These are phyloP conservation scores for Temnopleurus reevesii DNA, from an alignment of 53 echinoderm and acorn worm genomes.

Conservation along the genomic window DNA sequence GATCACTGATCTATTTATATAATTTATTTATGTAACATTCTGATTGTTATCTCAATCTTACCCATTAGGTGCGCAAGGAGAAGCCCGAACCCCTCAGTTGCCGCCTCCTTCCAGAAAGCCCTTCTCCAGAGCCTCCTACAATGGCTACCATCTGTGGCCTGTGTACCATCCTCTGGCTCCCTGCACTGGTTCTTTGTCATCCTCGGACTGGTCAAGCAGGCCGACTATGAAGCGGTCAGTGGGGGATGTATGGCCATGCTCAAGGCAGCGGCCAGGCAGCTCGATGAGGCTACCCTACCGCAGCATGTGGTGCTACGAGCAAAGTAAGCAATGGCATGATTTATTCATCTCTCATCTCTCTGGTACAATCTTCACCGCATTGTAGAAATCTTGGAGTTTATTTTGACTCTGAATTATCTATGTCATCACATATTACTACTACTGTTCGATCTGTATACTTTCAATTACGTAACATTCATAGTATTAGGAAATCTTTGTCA, in stretches of 20 bases:
- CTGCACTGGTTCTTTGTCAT: conserved; percentile 94
- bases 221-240: conserved; percentile 73
- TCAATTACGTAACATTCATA: too few relatives aligned
- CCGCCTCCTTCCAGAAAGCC: conserved; percentile 63
- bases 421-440: too few relatives aligned
- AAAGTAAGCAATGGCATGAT: conserved; percentile 59
- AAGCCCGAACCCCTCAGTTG: conserved; percentile 46
- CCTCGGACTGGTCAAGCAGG: conserved; percentile 81
- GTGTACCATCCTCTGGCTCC: conserved; percentile 85
- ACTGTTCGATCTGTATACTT: too few relatives aligned
- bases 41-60: too few relatives aligned
- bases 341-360: neutral
- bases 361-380: too few relatives aligned
- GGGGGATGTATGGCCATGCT: conserved; percentile 80
- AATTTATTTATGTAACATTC: too few relatives aligned
- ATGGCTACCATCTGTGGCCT: conserved; percentile 75
- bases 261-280: conserved; percentile 75
- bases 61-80: conserved; percentile 71
- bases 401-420: too few relatives aligned
- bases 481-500: too few relatives aligned
- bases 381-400: too few relatives aligned
- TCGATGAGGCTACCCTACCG: conserved; percentile 86
- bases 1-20: too few relatives aligned
- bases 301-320: conserved; percentile 84
- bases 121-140: conserved; percentile 77